Evolutionary conservation across 2,797 vertebrate species (phyloP), one percentile per base, ranked within the genome.

Genomic region (Sebastes diploproa): DNA sequence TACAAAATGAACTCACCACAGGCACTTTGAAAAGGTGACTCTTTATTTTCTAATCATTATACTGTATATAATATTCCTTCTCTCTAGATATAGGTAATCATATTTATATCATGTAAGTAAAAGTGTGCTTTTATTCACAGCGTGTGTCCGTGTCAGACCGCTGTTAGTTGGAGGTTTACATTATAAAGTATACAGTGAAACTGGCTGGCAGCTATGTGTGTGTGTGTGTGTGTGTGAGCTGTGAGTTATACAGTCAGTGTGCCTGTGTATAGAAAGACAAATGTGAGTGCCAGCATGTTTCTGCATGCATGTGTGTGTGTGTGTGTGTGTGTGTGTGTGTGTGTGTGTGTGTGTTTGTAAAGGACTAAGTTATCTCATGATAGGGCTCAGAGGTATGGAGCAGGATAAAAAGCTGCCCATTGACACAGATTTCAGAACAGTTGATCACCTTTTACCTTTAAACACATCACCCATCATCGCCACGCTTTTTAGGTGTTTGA

Each of bases 81-180:
- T 90, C 84, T 91, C 86, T 94, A 94, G 91, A 94, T 95, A 95
- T 94, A 94, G 86, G 89, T 95, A 90, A 92, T 94, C 91, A 93
- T 95, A 95, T 92, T 93, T 93, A 96, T 94, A 93, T 91, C 87
- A 94, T 92, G 94, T 94, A 94, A 92, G 91, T 94, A 94, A 96
- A 96, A 96, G 94, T 96, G 95, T 96, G 96, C 95, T 96, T 96
- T 95, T 89, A 92, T 93, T 92, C 94, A 96, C 95, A 95, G 95
- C 94, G 86, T 89, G 89, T 92, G 91, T 93, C 93, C 81, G 74
- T 86, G 86, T 93, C 90, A 94, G 92, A 95, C 94, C 42, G 93
- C 95, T 95, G 95, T 92, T 91, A 62, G 84, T 92, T 85, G 90
- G 94, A 94, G 94, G 92, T 93, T 94, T 92, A 92, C 88, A 92